Base-by-base conservation (phyloP, 2,797 vertebrate species). In the Bryconaethiops microstoma region DNA sequence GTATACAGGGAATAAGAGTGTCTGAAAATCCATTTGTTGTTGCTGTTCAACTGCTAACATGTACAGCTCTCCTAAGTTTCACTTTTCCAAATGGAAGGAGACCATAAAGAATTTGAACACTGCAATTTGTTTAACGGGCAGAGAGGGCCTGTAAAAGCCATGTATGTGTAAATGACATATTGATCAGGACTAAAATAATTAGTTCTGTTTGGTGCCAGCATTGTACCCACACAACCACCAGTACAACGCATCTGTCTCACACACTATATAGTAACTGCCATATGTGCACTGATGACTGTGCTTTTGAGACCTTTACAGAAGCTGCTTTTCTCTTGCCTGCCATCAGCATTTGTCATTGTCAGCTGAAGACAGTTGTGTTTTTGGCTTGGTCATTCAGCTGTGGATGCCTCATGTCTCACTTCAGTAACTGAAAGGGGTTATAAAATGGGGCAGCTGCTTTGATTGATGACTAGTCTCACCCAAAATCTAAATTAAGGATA, bases 301-400 rank as follows among this genome's bases (percentile, higher is more conserved):
- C 62, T 65, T 45, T 63, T 74, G 54, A 70, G 75, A 78, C 69
- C 71, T 60, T 65, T 68, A 76, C 62, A 55, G 75, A 82, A 70
- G 45, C 54, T 52, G 70, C 77, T 69, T 84, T 72, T 86, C 73
- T 80, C 35, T 71, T 71, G 77, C 35, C 65, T 71, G 59, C 69
- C 35, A 63, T 79, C 74, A 64, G 57, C 78, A 85, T 86, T 81
- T 85, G 78, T 86, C 83, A 74, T 60, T 85, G 85, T 86, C 83
- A 85, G 68, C 78, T 83, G 74, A 74, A 76, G 52, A 54, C 62
- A 55, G 29, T 17, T 82, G 64, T 69, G 78, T 79, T 81, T 77
- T 76, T 79, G 68, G 59, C 65, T 78, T 75, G 65, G 78, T 52
- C 74, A 74, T 76, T 84, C 73, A 79, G 72, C 73, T 81, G 76